phyloP scores from a whole-genome alignment of 2,797 vertebrate species.

The Poecilia picta region DNA sequence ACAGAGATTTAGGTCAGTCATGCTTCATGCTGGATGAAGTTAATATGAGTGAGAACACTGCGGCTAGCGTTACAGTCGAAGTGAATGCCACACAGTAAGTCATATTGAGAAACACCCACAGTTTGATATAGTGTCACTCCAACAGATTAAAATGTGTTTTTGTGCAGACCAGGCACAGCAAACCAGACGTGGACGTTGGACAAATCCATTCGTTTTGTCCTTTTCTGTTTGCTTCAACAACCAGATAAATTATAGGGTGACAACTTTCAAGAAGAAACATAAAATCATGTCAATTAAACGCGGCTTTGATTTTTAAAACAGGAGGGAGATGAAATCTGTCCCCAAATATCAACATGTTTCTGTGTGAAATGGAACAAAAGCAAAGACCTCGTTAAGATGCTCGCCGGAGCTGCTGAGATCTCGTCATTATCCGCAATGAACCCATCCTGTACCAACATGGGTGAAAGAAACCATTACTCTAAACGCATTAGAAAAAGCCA shows the following conservation, averaged over 20 bases:
- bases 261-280: not conserved
- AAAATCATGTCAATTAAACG: not conserved
- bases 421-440: not conserved
- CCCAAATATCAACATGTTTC: not conserved
- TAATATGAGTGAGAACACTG: slow-evolving; percentile 16
- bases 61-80: slow-evolving; percentile 7
- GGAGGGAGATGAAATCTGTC: not conserved
- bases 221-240: not conserved
- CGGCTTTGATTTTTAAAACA: not conserved
- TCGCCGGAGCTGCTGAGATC: not conserved
- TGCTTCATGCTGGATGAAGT: slow-evolving; percentile 22
- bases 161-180: not conserved
- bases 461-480: not conserved
- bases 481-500: not conserved
- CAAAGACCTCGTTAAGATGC: not conserved
- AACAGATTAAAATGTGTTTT: not conserved
- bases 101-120: slow-evolving; percentile 11
- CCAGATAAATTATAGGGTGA: not conserved
- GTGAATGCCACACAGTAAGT: slow-evolving; percentile 12
- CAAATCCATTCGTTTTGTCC: not conserved
- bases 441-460: not conserved
- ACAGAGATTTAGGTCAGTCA: slow-evolving; percentile 27
- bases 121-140: not conserved
- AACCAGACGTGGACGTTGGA: not conserved
- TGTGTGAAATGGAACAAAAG: not conserved